Percentiles rank a stretch among this genome's conserved stretches.
Evolutionary conservation across 2,113 vertebrate species (phyloP).

Genomic region (Pedetes capensis): DNA sequence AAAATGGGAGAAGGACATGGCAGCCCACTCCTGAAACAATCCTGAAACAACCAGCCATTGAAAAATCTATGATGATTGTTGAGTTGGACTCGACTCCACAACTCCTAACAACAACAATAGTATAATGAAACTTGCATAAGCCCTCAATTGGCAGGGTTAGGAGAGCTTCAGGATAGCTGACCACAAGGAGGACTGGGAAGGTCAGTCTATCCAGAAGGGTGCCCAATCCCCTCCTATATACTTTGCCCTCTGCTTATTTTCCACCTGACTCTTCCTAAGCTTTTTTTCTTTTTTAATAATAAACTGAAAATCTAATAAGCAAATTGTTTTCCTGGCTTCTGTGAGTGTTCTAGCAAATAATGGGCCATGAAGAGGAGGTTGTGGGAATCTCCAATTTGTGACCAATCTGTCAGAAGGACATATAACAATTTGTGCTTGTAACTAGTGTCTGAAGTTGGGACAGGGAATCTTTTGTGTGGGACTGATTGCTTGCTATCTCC

Average conservation of each 20-base stretch:
- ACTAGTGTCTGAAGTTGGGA: background rate
- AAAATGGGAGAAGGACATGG: no score
- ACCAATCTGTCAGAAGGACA: background rate
- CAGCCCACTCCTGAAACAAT: no score
- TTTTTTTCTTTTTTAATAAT: background rate
- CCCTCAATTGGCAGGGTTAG: background rate
- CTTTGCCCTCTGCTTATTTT: background rate
- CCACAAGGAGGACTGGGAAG: accelerated
- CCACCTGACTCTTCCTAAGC: background rate
- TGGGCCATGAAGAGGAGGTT: background rate
- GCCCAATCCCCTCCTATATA: no score
- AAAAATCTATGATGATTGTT: no score
- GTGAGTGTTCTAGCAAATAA: background rate
- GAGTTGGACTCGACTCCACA: no score
- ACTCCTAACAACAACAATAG: no score
- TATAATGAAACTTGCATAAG: background rate
- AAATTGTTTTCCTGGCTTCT: background rate
- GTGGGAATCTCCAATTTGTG: background rate
- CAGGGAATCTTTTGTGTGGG: no score
- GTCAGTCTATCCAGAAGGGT: background rate
- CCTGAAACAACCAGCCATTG: no score
- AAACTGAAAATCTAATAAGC: background rate
- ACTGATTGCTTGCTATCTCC: background rate
- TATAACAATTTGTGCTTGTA: background rate
- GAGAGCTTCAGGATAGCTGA: background rate